These are phyloP conservation scores for Macrosteles quadrilineatus DNA, from an alignment of 1,140 invertebrate species.

Conservation along the genomic window DNA sequence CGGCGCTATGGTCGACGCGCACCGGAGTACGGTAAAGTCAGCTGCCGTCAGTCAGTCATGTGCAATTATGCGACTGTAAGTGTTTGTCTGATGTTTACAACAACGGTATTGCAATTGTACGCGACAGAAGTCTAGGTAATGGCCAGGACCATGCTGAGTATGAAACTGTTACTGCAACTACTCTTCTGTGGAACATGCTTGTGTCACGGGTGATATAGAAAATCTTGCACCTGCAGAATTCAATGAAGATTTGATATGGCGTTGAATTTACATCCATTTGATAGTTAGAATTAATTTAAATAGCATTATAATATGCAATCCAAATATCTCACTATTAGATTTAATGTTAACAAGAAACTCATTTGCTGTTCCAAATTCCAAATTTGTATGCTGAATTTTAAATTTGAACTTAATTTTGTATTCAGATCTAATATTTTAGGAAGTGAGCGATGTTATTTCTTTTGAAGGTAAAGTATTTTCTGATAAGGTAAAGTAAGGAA, in stretches of 20 bases:
- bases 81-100: slow-evolving; percentile 2
- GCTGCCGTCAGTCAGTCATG: neutral
- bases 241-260: neutral
- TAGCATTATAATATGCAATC: too few relatives aligned
- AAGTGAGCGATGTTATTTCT: too few relatives aligned
- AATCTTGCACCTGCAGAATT: neutral
- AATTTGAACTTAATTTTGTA: too few relatives aligned
- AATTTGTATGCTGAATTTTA: too few relatives aligned
- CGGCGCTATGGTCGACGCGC: neutral
- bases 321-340: too few relatives aligned
- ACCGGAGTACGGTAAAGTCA: neutral
- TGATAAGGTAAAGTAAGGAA: too few relatives aligned
- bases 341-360: too few relatives aligned
- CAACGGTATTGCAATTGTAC: slow-evolving; percentile 3
- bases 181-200: neutral
- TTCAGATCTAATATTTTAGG: too few relatives aligned
- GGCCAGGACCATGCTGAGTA: neutral
- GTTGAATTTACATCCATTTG: neutral
- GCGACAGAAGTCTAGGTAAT: too few relatives aligned
- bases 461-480: too few relatives aligned
- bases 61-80: neutral
- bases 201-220: neutral
- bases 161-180: neutral
- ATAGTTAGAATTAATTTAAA: neutral
- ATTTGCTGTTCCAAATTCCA: too few relatives aligned